Evolutionary conservation across 2,797 vertebrate genomes (phyloP), one percentile per base, ranked within the genome.

Genomic region (Xiphophorus birchmanni): DNA sequence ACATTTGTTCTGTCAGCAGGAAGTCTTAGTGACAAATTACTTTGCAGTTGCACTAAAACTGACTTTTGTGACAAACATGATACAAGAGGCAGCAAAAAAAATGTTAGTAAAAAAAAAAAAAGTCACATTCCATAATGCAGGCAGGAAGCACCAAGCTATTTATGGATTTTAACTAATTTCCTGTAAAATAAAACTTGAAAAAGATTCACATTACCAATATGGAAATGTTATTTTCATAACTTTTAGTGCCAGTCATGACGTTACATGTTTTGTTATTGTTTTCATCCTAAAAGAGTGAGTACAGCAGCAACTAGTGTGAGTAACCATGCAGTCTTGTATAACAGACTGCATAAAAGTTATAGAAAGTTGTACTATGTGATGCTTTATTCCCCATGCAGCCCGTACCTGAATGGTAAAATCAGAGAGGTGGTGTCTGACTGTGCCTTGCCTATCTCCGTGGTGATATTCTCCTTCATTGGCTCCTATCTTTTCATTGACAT

Each of bases 371-470:
- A 79, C 80, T 79, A 35, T 80, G 78, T 26, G n/a, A 79, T 8
- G 12, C 37, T 84, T 77, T 40, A 77, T 79, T 71, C 67, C 3
- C 45, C 77, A n/a, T 81, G 9, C 94, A 99, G 98, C 93, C 97
- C 97, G 0, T 99, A 97, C 90, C 94, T 99, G 85, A 97, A 99
- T 8, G 93, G 90, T 0, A 96, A 88, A 87, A 92, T 99, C 86
- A 96, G 98, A 0, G 97, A 98, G 92, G 97, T 97, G 90, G 96
- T 99, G 84, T 99, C 98, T 0, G 98, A 99, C 94, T 99, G 97
- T 40, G 97, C 98, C 77, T 87, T 99, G 93, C 97, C 98, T 0
- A 97, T 97, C 82, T 97, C 97, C 0, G 98, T 99, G 79, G 87
- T 98, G 82, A 89, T 96, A 65, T 97, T 96, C 95, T 99, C 97